phyloP scores from a whole-genome alignment of 1,140 invertebrate genomes.

The Pararge aegeria region DNA sequence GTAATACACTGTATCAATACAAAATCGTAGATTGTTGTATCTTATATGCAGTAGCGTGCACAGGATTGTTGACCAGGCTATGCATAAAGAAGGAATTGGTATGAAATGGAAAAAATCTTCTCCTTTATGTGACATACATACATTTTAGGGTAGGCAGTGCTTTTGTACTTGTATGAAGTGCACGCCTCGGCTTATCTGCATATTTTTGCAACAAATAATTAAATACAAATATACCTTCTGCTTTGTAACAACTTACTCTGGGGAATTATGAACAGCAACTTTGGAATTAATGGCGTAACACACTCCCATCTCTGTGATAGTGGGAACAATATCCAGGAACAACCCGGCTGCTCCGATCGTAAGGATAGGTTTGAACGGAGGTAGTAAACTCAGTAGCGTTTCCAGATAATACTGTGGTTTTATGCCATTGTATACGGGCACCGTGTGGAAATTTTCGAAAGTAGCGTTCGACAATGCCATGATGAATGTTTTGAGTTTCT shows the following conservation, averaged over 20 bases:
- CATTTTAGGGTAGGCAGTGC: too few species aligned
- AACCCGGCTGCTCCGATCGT: constrained; percentile 79
- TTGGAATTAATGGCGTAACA: constrained; percentile 85
- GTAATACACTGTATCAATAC: too few species aligned
- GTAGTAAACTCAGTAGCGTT: constrained; percentile 78
- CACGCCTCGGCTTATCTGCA: too few species aligned
- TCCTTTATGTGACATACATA: too few species aligned
- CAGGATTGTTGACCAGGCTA: too few species aligned
- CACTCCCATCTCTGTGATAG: constrained; percentile 83
- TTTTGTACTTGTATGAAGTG: too few species aligned
- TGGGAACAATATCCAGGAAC: constrained; percentile 76
- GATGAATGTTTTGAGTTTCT: constrained; percentile 77
- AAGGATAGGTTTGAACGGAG: constrained; percentile 78
- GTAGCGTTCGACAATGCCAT: constrained; percentile 78
- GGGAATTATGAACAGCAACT: constrained; percentile 82
- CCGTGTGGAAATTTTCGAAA: constrained; percentile 80
- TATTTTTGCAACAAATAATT: too few species aligned
- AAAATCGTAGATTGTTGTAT: too few species aligned
- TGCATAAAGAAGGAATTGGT: too few species aligned
- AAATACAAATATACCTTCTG: too few species aligned
- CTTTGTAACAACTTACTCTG: constrained; percentile 78
- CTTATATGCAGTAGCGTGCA: too few species aligned
- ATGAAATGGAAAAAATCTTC: too few species aligned
- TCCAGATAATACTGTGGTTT: constrained; percentile 79
- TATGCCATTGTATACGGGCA: constrained; percentile 77